Percentiles rank a stretch among this genome's conserved stretches.
Evolutionary conservation across 2,113 vertebrate genomes (phyloP).

Genomic region (Junco hyemalis): DNA sequence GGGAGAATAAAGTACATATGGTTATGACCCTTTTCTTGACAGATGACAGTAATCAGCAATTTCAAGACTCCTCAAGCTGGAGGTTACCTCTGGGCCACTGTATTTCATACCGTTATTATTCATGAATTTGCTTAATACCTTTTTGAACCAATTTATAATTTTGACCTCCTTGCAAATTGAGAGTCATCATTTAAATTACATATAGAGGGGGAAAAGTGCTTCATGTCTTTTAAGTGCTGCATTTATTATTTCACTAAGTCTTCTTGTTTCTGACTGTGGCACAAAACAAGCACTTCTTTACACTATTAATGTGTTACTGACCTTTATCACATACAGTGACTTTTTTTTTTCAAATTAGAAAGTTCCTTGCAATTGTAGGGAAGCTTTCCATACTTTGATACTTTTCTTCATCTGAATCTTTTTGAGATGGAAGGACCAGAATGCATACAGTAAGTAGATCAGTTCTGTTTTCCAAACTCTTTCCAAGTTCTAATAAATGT

Average conservation of each 20-base stretch:
- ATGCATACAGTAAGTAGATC: background rate
- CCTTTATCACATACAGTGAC: background rate
- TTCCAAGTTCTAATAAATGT: background rate
- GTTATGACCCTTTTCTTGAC: background rate
- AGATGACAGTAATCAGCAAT: slow-evolving; percentile 12
- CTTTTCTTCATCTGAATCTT: background rate
- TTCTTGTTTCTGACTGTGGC: background rate
- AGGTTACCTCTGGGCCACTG: background rate
- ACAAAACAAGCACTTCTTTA: background rate
- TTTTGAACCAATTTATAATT: slow-evolving; percentile 31
- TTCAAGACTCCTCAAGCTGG: background rate
- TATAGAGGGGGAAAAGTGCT: background rate
- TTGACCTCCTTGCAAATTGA: background rate
- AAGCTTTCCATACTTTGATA: background rate
- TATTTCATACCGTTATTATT: background rate
- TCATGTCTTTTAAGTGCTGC: background rate
- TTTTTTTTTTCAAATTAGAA: background rate
- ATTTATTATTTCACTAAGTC: background rate
- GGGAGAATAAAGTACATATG: background rate
- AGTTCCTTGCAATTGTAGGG: background rate
- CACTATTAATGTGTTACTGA: background rate
- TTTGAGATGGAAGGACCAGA: background rate
- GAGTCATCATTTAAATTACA: slow-evolving; percentile 33
- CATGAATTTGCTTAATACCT: slow-evolving; percentile 15
- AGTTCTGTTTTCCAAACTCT: background rate